Evolutionary conservation across 2,113 vertebrate genomes (phyloP).

Genomic region (Origma solitaria): DNA sequence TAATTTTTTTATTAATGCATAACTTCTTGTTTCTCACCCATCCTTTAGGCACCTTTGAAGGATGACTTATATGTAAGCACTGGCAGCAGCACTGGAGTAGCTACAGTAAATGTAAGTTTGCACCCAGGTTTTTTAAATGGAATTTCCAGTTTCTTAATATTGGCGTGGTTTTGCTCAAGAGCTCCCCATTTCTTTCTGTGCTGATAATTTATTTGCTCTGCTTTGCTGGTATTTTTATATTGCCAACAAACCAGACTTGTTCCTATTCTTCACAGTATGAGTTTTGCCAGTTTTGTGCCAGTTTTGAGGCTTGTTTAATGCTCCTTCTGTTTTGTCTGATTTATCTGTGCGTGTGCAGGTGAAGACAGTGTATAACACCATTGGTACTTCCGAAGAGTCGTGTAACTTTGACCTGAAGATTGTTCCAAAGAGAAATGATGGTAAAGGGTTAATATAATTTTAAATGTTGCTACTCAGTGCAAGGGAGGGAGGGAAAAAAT

Average conservation of each 20-base stretch:
- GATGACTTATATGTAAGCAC: conserved; percentile 79
- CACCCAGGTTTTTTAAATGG: neutral
- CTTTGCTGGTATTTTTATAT: neutral
- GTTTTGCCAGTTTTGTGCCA: neutral
- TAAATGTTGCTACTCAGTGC: neutral
- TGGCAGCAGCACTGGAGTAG: conserved; percentile 78
- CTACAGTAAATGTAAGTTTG: conserved; percentile 81
- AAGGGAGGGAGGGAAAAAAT: neutral
- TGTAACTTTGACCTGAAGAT: conserved; percentile 85
- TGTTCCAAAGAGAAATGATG: conserved; percentile 45
- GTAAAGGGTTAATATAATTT: conserved; percentile 50
- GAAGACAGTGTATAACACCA: conserved; percentile 83
- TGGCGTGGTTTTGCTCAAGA: neutral
- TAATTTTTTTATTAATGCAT: neutral
- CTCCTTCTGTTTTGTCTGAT: neutral
- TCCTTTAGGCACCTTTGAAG: conserved; percentile 57
- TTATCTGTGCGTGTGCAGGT: conserved; percentile 68
- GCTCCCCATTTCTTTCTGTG: neutral
- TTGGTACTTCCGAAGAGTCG: conserved; percentile 53
- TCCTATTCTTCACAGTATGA: neutral
- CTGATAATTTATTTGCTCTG: neutral
- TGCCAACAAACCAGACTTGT: neutral
- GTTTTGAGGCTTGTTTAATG: neutral
- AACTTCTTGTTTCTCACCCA: neutral
- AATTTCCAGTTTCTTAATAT: neutral